These are phyloP conservation scores for Drosophila cyrtoloma DNA, from an alignment of 2,888 invertebrate genomes.

Conservation along the genomic window DNA sequence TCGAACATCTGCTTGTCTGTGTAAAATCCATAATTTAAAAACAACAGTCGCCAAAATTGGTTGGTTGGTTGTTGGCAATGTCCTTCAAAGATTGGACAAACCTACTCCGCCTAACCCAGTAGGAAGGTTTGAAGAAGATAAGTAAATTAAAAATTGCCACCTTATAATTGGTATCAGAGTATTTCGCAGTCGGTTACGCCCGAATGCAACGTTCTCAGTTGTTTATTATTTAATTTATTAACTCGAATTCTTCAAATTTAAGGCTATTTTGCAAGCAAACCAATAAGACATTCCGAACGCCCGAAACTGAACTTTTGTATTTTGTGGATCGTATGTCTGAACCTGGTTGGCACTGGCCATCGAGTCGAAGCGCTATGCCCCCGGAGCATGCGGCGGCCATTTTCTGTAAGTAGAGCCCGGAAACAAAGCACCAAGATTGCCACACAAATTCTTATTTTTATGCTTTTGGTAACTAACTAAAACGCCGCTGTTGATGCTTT, in stretches of 20 bases:
- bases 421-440: not conserved
- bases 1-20: no score
- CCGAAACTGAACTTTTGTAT: slow-evolving; percentile 92
- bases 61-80: not conserved
- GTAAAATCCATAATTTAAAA: no score
- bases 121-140: not conserved
- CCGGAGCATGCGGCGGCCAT: slow-evolving; percentile 87
- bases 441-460: not conserved
- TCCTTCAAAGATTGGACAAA: not conserved
- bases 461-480: slow-evolving; percentile 36
- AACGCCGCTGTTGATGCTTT: slow-evolving; percentile 42
- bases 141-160: no score
- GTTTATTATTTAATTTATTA: not conserved
- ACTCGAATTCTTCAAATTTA: not conserved
- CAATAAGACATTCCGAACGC: slow-evolving; percentile 89
- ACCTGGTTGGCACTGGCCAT: slow-evolving; percentile 94
- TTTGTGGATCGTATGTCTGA: slow-evolving; percentile 92
- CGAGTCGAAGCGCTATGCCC: slow-evolving; percentile 89
- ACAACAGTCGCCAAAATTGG: not conserved
- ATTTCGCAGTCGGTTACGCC: not conserved
- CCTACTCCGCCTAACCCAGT: not conserved
- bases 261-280: slow-evolving; percentile 92
- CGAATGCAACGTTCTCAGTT: not conserved
- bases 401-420: slow-evolving; percentile 83
- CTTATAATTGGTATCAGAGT: not conserved